These are phyloP conservation scores for Leptopterna dolabrata DNA, from an alignment of 2,888 invertebrate genomes.

Conservation along the genomic window DNA sequence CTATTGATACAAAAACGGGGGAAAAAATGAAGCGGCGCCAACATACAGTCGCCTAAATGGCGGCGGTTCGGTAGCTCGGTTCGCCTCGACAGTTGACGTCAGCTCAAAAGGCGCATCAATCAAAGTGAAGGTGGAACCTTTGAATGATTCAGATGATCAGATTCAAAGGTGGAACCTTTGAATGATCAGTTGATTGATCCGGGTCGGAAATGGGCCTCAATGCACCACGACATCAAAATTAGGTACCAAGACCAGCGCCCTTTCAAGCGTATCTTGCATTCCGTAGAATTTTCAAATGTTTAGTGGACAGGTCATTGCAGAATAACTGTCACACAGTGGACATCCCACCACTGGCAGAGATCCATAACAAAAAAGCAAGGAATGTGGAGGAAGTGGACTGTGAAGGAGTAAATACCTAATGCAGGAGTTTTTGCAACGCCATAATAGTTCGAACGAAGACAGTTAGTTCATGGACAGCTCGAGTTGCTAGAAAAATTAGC, in stretches of 20 bases:
- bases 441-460: no score
- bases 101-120: neutral
- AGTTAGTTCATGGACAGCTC: no score
- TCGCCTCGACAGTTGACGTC: neutral
- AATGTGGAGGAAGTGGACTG: no score
- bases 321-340: no score
- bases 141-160: conserved; percentile 20
- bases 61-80: neutral
- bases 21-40: no score
- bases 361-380: no score
- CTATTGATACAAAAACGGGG: no score
- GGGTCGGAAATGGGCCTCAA: neutral
- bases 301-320: neutral
- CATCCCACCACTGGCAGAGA: no score
- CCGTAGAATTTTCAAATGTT: neutral
- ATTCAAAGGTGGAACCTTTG: neutral
- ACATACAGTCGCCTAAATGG: neutral
- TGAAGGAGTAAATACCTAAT: no score
- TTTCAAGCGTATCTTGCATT: neutral
- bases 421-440: no score
- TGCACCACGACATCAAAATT: neutral
- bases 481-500: no score
- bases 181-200: neutral
- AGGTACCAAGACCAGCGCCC: neutral
- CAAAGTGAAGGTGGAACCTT: neutral